Conservation (phyloP, 2,113 vertebrate genomes). For the Tachuris rubrigastra region DNA sequence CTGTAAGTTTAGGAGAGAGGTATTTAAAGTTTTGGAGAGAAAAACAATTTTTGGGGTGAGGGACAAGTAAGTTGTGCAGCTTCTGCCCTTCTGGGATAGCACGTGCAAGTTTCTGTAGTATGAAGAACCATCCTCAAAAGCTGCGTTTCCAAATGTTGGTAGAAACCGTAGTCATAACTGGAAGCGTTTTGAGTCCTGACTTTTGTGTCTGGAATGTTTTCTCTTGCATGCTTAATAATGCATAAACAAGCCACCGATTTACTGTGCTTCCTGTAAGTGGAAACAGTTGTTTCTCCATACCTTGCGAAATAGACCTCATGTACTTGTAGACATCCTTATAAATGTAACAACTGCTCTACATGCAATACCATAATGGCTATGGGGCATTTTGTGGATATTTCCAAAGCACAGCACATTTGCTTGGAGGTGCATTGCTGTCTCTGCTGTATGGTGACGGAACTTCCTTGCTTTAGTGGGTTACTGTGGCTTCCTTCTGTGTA, state of each 20-base stretch:
- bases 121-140: background rate
- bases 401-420: background rate
- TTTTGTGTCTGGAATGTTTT: background rate
- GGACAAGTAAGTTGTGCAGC: background rate
- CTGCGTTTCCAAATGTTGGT: background rate
- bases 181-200: background rate
- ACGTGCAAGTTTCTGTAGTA: background rate
- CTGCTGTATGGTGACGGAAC: background rate
- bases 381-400: background rate
- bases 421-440: background rate
- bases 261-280: slow-evolving; percentile 20
- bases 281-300: slow-evolving; percentile 47
- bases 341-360: slow-evolving; percentile 1
- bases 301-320: slow-evolving; percentile 17
- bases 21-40: background rate
- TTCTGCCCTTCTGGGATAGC: background rate
- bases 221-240: background rate
- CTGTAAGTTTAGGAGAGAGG: background rate
- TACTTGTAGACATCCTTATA: background rate
- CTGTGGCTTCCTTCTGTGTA: background rate
- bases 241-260: background rate
- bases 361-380: background rate
- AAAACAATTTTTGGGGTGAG: accelerated
- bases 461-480: background rate
- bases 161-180: background rate